Conservation (phyloP, 2,888 invertebrate genomes). For the Drosophila colorata region DNA sequence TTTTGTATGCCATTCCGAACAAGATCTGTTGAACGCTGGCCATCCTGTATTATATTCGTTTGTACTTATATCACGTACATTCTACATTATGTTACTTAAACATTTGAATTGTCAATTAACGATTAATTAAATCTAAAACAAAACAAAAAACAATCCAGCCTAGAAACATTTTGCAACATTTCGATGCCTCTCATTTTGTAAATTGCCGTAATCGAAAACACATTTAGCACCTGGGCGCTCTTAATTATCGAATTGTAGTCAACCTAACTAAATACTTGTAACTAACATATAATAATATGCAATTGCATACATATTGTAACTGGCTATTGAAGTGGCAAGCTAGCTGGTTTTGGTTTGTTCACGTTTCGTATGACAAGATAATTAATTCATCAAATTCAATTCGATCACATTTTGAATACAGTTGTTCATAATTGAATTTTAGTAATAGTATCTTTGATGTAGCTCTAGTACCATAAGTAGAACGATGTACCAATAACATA, state of each 20-base stretch:
- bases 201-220: slow-evolving; percentile 49
- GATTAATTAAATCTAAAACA: slow-evolving; percentile 16
- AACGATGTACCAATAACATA: slow-evolving; percentile 10
- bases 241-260: slow-evolving; percentile 46
- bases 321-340: slow-evolving; percentile 35
- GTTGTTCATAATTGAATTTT: slow-evolving; percentile 17
- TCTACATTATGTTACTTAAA: slow-evolving; percentile 14
- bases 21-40: slow-evolving; percentile 42
- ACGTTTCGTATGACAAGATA: slow-evolving; percentile 60
- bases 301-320: slow-evolving; percentile 33
- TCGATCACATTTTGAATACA: slow-evolving; percentile 57
- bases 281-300: slow-evolving; percentile 19
- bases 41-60: slow-evolving; percentile 32
- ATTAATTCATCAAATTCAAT: slow-evolving; percentile 45
- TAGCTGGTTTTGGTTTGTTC: slow-evolving; percentile 74
- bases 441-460: slow-evolving; percentile 41
- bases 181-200: slow-evolving; percentile 51
- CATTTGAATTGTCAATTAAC: slow-evolving; percentile 13
- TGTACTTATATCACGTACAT: slow-evolving; percentile 46
- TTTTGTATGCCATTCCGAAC: slow-evolving; percentile 39
- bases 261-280: slow-evolving; percentile 34
- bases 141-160: slow-evolving; percentile 2
- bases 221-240: slow-evolving; percentile 59
- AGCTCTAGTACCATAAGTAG: slow-evolving; percentile 40
- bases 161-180: slow-evolving; percentile 39